These are phyloP conservation scores for Halichondria panicea DNA, from an alignment of 37 sponge, comb jelly and placozoan genomes.

Conservation along the genomic window DNA sequence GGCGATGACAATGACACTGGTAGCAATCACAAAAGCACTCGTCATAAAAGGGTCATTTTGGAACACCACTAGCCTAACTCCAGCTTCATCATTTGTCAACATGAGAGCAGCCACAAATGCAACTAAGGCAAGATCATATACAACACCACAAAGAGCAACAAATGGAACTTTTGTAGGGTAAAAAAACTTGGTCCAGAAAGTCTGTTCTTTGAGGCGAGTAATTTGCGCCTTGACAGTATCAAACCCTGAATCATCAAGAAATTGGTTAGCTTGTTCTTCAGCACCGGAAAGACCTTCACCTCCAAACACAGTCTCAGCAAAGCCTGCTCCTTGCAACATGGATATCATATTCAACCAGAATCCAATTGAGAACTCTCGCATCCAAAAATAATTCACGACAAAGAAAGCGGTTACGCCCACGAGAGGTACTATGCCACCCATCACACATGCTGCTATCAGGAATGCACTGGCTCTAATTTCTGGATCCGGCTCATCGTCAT, in stretches of 20 bases:
- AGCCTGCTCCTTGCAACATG: slow-evolving; percentile 33
- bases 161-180: slow-evolving; percentile 25
- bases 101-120: slow-evolving; percentile 24
- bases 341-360: slow-evolving; percentile 55
- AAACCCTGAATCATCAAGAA: slow-evolving; percentile 28
- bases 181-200: slow-evolving; percentile 17
- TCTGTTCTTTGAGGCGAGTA: background rate
- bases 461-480: slow-evolving; percentile 19
- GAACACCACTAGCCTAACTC: background rate
- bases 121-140: slow-evolving; percentile 15
- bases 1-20: background rate
- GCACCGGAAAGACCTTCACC: slow-evolving; percentile 6
- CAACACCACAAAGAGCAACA: background rate
- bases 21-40: slow-evolving; percentile 6
- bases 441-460: slow-evolving; percentile 10
- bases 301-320: slow-evolving; percentile 48
- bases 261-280: slow-evolving; percentile 13
- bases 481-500: background rate
- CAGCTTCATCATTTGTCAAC: slow-evolving; percentile 2
- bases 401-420: slow-evolving; percentile 33
- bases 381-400: slow-evolving; percentile 51
- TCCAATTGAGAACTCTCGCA: slow-evolving; percentile 39
- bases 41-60: background rate
- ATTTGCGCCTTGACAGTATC: slow-evolving; percentile 26
- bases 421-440: slow-evolving; percentile 37